Conservation (phyloP, 2,113 vertebrate species). For the Muscicapa adusta region DNA sequence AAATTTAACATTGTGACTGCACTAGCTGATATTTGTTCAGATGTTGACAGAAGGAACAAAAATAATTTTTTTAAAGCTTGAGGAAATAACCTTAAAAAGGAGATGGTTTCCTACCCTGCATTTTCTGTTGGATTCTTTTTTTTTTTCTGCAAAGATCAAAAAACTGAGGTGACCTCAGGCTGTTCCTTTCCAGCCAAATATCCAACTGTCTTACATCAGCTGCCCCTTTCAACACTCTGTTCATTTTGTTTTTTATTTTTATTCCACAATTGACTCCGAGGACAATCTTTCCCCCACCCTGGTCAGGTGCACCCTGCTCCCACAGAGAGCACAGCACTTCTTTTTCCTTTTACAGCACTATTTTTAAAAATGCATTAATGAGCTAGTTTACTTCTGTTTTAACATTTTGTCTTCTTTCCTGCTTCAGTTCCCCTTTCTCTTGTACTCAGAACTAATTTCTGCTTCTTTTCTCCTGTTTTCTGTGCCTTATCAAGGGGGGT, state of each 20-base stretch:
- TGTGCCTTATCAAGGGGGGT: not conserved
- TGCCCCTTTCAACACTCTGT: not conserved
- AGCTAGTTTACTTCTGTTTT: not conserved
- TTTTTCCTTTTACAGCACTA: not conserved
- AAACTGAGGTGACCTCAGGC: not conserved
- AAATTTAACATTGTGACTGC: not conserved
- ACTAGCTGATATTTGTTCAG: not conserved
- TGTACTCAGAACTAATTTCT: not conserved
- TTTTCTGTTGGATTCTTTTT: not conserved
- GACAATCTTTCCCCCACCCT: not conserved
- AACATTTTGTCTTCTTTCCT: not conserved
- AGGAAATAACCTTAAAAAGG: not conserved
- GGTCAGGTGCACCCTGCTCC: not conserved
- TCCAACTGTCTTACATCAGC: not conserved
- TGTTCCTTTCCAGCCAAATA: not conserved
- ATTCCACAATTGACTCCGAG: not conserved
- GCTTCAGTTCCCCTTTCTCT: not conserved
- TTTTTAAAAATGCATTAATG: not conserved
- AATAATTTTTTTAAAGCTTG: not conserved
- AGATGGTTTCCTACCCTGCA: not conserved
- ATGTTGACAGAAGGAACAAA: not conserved
- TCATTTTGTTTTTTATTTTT: not conserved
- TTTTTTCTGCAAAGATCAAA: not conserved
- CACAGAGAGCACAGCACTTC: not conserved
- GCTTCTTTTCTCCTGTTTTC: not conserved